Evolutionary conservation across 2,888 invertebrate species (phyloP).

Genomic region (Tinea semifulvella): DNA sequence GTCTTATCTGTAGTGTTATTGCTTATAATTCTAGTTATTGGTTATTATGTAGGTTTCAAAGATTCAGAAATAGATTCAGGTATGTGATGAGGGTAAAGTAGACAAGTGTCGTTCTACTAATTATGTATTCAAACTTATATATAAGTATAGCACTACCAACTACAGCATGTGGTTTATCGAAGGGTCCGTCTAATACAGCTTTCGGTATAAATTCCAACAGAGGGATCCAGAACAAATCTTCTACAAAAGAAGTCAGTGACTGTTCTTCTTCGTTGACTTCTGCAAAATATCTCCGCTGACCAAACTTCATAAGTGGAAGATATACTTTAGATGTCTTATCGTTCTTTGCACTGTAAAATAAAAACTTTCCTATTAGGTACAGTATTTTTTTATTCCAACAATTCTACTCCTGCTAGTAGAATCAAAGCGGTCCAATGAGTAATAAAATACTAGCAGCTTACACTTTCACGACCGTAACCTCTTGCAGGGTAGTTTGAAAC

Average conservation of each 20-base stretch:
- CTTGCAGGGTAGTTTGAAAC: too few relatives aligned
- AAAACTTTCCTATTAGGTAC: too few relatives aligned
- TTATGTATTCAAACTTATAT: neutral
- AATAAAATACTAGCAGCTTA: too few relatives aligned
- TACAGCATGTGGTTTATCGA: conserved; percentile 35
- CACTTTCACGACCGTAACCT: too few relatives aligned
- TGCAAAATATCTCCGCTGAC: conserved; percentile 42
- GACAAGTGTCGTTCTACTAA: neutral
- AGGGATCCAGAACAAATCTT: conserved; percentile 34
- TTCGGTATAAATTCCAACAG: conserved; percentile 34
- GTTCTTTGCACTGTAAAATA: conserved; percentile 34
- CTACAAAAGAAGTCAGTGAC: conserved; percentile 24
- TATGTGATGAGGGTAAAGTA: too few relatives aligned
- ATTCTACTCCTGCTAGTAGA: too few relatives aligned
- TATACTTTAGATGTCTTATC: conserved; percentile 35
- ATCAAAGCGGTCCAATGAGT: too few relatives aligned
- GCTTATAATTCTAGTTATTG: too few relatives aligned
- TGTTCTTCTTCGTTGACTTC: conserved; percentile 30
- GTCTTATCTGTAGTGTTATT: too few relatives aligned
- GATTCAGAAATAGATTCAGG: too few relatives aligned
- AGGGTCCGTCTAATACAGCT: conserved; percentile 35
- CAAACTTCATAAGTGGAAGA: conserved; percentile 37
- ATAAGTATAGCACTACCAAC: conserved; percentile 27
- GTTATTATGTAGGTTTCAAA: too few relatives aligned
- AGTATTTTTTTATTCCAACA: too few relatives aligned